These are phyloP conservation scores for Asteroscopus sphinx DNA, from an alignment of 2,888 invertebrate species.

Conservation along the genomic window DNA sequence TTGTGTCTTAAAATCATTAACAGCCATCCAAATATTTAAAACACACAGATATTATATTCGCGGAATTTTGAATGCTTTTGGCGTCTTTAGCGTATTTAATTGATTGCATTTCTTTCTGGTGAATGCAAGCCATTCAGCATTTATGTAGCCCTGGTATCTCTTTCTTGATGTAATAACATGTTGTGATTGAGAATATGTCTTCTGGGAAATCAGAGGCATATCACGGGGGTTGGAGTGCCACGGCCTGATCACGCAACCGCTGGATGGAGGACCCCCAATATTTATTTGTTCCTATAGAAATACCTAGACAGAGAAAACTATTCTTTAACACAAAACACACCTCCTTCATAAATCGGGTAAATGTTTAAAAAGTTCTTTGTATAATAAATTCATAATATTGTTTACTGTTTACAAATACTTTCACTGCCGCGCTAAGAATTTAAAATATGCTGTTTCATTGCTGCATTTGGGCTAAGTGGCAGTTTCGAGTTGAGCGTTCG, in stretches of 20 bases:
- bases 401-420: conserved; percentile 44
- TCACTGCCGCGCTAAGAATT: conserved; percentile 42
- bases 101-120: conserved; percentile 13
- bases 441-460: conserved; percentile 35
- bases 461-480: conserved; percentile 28
- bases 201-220: no score
- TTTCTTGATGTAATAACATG: no score
- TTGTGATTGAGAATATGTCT: no score
- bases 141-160: conserved; percentile 23
- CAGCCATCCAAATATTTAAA: no score
- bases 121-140: conserved; percentile 17
- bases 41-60: conserved; percentile 29
- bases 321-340: no score
- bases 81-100: conserved; percentile 13
- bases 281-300: no score
- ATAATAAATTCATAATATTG: conserved; percentile 47
- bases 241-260: no score
- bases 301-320: no score
- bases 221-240: no score
- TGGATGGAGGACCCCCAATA: no score
- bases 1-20: no score
- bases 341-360: no score
- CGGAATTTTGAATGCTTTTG: conserved; percentile 7
- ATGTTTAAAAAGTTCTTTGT: conserved; percentile 14
- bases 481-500: conserved; percentile 5